Evolutionary conservation across 2,888 invertebrate genomes (phyloP).

Genomic region (Drosophila buzzatii): DNA sequence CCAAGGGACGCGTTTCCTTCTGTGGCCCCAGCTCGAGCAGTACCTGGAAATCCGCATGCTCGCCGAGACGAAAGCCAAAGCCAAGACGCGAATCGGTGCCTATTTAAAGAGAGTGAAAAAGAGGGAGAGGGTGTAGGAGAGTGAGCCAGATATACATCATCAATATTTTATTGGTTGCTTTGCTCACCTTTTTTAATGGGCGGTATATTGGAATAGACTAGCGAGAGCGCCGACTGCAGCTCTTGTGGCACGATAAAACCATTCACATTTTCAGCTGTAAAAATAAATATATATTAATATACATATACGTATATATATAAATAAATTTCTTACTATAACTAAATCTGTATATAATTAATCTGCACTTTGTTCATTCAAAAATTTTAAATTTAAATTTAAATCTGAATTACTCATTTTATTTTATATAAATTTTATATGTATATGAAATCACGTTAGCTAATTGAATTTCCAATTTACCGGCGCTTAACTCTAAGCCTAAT

Average conservation of each 20-base stretch:
- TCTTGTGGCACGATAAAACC: constrained; percentile 92
- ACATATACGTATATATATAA: background rate
- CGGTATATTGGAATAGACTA: constrained; percentile 93
- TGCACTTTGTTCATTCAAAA: background rate
- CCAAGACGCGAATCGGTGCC: constrained; percentile 93
- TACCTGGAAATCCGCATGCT: constrained; percentile 93
- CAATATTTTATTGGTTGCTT: too few species aligned
- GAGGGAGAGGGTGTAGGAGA: background rate
- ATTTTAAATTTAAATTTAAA: background rate
- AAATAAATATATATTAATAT: background rate
- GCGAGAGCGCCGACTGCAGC: constrained; percentile 91
- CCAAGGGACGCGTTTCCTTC: constrained; percentile 89
- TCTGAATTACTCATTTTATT: too few species aligned
- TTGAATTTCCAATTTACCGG: background rate
- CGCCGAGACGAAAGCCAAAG: constrained; percentile 92
- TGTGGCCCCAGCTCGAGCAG: constrained; percentile 92
- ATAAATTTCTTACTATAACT: background rate
- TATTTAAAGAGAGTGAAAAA: constrained; percentile 75
- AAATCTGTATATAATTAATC: background rate
- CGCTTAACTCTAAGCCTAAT: background rate
- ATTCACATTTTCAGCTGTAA: constrained; percentile 77
- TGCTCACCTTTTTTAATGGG: constrained; percentile 92
- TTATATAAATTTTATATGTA: background rate
- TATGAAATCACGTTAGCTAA: background rate
- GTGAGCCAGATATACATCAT: background rate